These are phyloP conservation scores for Ardeotis arabs DNA, from an alignment of 2,113 vertebrate genomes.

Conservation along the genomic window DNA sequence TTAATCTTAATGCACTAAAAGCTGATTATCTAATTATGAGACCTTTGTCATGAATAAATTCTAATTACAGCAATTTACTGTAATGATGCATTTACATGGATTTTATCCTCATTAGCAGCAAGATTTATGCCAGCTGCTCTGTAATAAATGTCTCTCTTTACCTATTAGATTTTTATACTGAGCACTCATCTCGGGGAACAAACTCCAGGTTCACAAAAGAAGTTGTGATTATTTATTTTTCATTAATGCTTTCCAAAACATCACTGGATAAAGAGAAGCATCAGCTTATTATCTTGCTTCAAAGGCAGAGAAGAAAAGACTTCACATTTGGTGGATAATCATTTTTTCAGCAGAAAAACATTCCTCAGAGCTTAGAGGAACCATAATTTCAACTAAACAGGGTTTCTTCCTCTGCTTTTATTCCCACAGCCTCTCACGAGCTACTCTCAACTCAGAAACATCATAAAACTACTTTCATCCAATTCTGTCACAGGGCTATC, in stretches of 20 bases:
- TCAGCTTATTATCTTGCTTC: constrained; percentile 11
- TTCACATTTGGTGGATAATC: not conserved
- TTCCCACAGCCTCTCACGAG: not conserved
- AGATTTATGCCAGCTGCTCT: constrained; percentile 22
- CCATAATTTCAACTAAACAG: not conserved
- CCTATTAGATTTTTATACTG: not conserved
- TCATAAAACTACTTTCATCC: not conserved
- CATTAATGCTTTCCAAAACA: constrained; percentile 14
- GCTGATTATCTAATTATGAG: constrained; percentile 29
- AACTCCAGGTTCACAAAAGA: not conserved
- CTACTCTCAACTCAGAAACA: not conserved
- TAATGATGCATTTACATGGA: constrained; percentile 47
- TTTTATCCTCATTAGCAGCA: constrained; percentile 36
- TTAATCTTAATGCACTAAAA: constrained; percentile 8
- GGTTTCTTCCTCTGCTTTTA: not conserved
- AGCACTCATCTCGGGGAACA: not conserved
- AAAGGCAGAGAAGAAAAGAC: not conserved
- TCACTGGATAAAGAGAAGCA: not conserved
- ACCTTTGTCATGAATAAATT: constrained; percentile 45
- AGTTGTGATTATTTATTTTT: not conserved
- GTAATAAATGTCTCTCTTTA: constrained; percentile 6
- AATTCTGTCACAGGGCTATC: not conserved
- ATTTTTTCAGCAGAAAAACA: not conserved
- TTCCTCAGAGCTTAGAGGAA: not conserved
- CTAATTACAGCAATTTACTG: constrained; percentile 42